Evolutionary conservation across 2,797 vertebrate species (phyloP).

Genomic region (Parauchenoglanis ngamensis): DNA sequence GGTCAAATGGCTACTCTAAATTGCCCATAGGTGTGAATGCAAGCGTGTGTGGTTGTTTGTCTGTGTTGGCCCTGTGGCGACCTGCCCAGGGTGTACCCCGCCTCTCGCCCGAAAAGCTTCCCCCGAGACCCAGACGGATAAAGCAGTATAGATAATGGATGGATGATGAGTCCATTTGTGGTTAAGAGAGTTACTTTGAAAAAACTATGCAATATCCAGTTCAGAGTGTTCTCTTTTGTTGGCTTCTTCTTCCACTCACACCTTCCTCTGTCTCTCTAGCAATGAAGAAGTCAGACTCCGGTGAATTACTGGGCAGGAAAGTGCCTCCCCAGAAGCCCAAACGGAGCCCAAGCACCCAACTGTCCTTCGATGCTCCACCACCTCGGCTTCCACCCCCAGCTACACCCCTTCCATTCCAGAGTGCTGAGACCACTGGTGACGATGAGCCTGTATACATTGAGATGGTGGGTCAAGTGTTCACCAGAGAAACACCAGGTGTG

Average conservation of each 20-base stretch:
- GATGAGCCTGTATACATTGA: conserved; percentile 93
- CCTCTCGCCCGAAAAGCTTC: too few relatives aligned
- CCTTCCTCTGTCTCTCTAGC: conserved; percentile 63
- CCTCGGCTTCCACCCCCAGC: conserved; percentile 70
- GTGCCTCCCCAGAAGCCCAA: conserved; percentile 88
- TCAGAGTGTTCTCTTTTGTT: neutral
- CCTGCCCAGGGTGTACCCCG: too few relatives aligned
- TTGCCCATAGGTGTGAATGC: too few relatives aligned
- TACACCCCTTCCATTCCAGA: conserved; percentile 76
- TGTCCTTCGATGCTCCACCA: conserved; percentile 75
- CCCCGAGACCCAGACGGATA: too few relatives aligned
- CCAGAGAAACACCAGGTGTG: conserved; percentile 69
- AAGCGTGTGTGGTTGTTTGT: too few relatives aligned
- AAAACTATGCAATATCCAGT: neutral
- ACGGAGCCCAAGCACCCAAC: conserved; percentile 89
- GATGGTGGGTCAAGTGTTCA: conserved; percentile 91
- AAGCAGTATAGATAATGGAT: too few relatives aligned
- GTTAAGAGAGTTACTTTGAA: neutral
- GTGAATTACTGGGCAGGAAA: conserved; percentile 79
- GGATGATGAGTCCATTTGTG: neutral
- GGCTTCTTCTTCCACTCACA: neutral
- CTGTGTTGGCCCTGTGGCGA: too few relatives aligned
- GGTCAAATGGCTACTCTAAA: too few relatives aligned
- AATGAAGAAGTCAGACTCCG: conserved; percentile 81
- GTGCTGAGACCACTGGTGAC: conserved; percentile 69